Conservation (phyloP, 2,797 vertebrate species). For the Lagodon rhomboides region DNA sequence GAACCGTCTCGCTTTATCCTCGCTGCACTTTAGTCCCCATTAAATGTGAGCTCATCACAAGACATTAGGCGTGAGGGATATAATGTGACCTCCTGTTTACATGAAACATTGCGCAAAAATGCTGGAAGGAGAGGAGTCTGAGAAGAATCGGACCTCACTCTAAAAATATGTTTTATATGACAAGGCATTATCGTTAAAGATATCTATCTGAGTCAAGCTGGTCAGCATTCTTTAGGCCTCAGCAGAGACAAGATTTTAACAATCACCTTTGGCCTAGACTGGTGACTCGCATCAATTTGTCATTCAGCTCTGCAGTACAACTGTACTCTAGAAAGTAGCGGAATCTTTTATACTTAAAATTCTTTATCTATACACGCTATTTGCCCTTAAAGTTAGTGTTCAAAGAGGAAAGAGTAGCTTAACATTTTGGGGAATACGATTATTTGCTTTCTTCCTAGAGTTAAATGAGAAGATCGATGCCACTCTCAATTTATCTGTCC, state of each 20-base stretch:
- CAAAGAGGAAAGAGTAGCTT: neutral
- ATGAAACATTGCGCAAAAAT: neutral
- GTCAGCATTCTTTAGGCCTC: conserved; percentile 19
- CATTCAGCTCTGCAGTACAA: neutral
- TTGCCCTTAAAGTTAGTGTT: neutral
- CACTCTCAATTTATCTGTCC: neutral
- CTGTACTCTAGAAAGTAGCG: conserved; percentile 1
- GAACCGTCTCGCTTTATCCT: conserved; percentile 10
- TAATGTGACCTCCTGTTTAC: neutral
- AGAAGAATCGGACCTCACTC: neutral
- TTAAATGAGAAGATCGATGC: neutral
- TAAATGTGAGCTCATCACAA: conserved; percentile 20
- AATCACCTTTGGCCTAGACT: conserved; percentile 2
- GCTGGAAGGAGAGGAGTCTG: neutral
- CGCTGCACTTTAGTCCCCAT: conserved; percentile 13
- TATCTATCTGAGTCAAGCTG: conserved; percentile 3
- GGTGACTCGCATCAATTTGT: neutral
- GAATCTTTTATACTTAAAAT: neutral
- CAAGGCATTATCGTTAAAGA: neutral
- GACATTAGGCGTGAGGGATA: neutral
- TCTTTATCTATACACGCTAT: neutral
- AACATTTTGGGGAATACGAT: neutral
- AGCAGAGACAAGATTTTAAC: conserved; percentile 4
- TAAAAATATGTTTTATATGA: neutral
- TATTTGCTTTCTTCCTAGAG: neutral